Evolutionary conservation across 2,797 vertebrate genomes (phyloP).

Genomic region (Macropodus opercularis): DNA sequence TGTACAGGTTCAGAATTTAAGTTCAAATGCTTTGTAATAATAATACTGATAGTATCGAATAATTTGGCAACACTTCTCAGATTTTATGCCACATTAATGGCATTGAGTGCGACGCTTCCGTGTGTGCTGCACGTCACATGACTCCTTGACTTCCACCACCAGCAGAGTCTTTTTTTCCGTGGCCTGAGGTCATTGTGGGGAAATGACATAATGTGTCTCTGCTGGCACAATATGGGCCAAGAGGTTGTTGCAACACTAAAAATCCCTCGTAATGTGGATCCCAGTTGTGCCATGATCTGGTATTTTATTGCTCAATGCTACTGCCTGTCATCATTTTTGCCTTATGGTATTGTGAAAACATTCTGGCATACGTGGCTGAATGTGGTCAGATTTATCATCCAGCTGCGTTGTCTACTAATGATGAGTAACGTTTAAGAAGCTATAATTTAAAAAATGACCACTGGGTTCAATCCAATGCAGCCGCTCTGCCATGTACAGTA

Average conservation of each 20-base stretch:
- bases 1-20: no score
- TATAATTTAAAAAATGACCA: no score
- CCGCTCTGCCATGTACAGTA: no score
- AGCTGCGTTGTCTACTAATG: no score
- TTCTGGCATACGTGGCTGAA: not conserved
- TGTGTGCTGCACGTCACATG: conserved; percentile 13
- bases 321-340: not conserved
- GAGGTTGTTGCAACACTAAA: conserved; percentile 38
- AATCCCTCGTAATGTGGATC: not conserved
- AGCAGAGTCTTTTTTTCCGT: not conserved
- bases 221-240: conserved; percentile 35
- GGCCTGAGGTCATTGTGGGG: no score
- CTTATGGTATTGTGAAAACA: not conserved
- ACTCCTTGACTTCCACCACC: not conserved
- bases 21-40: no score
- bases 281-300: not conserved
- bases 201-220: not conserved
- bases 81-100: not conserved
- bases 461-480: no score
- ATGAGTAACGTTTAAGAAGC: no score
- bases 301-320: conserved; percentile 6
- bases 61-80: no score
- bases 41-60: no score
- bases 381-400: no score
- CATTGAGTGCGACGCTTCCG: not conserved